Evolutionary conservation across 2,113 vertebrate species (phyloP), one percentile per base, ranked within the genome.

Genomic region (Mixornis gularis): DNA sequence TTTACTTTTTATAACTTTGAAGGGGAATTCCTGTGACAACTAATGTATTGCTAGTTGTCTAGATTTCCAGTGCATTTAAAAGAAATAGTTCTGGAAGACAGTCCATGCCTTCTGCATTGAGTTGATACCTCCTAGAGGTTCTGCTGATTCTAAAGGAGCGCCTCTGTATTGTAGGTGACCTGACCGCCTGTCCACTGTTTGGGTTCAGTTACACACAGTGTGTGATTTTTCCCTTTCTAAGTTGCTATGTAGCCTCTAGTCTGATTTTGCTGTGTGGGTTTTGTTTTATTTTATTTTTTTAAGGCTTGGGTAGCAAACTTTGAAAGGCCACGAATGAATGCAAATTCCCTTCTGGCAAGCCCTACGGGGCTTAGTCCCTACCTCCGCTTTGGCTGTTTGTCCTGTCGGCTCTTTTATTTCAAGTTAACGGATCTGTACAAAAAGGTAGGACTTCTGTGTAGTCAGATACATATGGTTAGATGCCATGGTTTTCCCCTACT

Each of bases 231-330:
- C 14, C 34, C 29, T 43, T 69, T 44, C 4, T 6, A 11, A 74
- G 38, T 53, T 72, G 41, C 22, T 58, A 0, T 15, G 10, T 79
- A 34, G 13, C 56, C 29, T 79, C 32, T 72, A 60, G 63, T 46
- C 70, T 94, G 84, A 87, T 89, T 66, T 36, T 84, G 26, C 41
- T 32, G 6, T 83, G 66, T 93, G 70, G 21, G 9, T 68, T 90
- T 68, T 68, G 25, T 70, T 64, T 40, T 51, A n/a, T n/a, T 80
- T 21, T 29, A 38, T 9, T 36, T 43, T 91, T 96, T 95, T 32
- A 96, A 99, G 99, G 99, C 99, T 55, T 99, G 99, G 99, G 98
- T 99, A 77, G 99, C 98, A 89, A 99, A 99, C 96, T 99, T 98
- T 90, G 99, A 99, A 97, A 98, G 98, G 88, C 99, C 99, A 56